These are phyloP conservation scores for Spinibarbus caldwelli DNA, from an alignment of 2,797 vertebrate genomes.

Conservation along the genomic window DNA sequence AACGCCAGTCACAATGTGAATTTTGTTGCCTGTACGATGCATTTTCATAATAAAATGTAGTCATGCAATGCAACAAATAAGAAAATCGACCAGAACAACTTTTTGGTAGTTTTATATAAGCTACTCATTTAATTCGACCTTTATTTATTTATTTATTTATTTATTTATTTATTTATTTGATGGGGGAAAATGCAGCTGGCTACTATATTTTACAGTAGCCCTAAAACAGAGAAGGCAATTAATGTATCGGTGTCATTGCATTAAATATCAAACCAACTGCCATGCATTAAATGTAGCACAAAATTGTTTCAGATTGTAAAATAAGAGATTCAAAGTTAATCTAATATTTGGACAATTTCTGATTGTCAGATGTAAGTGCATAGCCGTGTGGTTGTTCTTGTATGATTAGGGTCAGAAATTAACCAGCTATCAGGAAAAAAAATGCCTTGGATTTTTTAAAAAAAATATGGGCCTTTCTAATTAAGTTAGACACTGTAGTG, in stretches of 20 bases:
- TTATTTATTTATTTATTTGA: neutral
- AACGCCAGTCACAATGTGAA: constrained; percentile 18
- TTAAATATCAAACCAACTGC: neutral
- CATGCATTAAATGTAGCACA: neutral
- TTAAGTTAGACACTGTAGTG: neutral
- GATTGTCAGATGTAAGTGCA: too few relatives aligned
- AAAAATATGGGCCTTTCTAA: too few relatives aligned
- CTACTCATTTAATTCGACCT: neutral
- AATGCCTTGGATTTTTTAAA: neutral
- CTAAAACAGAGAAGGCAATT: neutral
- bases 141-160: neutral
- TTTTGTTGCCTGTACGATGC: constrained; percentile 11
- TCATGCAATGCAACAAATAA: constrained; percentile 20
- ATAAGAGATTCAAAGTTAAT: too few relatives aligned
- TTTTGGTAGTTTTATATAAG: neutral
- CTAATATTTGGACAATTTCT: too few relatives aligned
- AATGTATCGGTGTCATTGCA: neutral
- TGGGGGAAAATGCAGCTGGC: neutral
- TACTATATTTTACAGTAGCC: neutral
- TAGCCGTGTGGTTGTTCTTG: neutral
- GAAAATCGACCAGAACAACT: neutral
- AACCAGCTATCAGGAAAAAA: neutral
- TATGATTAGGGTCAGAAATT: neutral
- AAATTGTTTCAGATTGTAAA: neutral
- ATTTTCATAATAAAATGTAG: constrained; percentile 38